A percentile compares a stretch with the other conserved stretches of the same genome.
Conservation (phyloP, 2,888 invertebrate species). For the Drosophila affinis region DNA sequence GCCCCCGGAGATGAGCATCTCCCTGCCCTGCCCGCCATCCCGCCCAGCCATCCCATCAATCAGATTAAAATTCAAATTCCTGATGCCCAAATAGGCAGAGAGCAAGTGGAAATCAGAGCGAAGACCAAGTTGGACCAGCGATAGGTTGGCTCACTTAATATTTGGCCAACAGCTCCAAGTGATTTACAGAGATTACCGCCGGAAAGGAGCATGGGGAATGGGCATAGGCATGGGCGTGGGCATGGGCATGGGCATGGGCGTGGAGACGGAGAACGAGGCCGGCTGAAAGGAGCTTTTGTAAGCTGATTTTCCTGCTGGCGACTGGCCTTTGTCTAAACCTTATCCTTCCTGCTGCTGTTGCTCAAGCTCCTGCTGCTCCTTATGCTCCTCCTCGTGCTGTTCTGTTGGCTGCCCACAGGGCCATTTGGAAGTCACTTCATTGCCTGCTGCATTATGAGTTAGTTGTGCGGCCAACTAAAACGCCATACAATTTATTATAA, state of each 20-base stretch:
- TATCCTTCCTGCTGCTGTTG: constrained; percentile 9
- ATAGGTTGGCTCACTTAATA: constrained; percentile 35
- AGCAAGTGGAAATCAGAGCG: constrained; percentile 12
- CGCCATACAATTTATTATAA: constrained; percentile 64
- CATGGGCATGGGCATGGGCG: no score
- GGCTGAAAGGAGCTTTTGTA: constrained; percentile 41
- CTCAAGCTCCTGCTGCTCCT: no score
- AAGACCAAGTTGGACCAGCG: constrained; percentile 4
- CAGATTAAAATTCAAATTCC: constrained; percentile 46
- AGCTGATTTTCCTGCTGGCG: constrained; percentile 48
- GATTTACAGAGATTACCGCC: constrained; percentile 44
- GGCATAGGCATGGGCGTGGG: not conserved
- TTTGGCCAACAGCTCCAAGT: constrained; percentile 45
- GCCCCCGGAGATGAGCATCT: constrained; percentile 5
- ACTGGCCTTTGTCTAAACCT: constrained; percentile 42
- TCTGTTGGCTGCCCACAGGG: constrained; percentile 13
- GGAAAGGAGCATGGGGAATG: constrained; percentile 14
- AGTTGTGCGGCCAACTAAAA: constrained; percentile 45
- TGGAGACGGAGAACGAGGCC: not conserved
- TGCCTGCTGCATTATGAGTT: constrained; percentile 58
- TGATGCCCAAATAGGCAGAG: constrained; percentile 18
- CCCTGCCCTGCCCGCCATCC: not conserved
- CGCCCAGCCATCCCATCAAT: constrained; percentile 30
- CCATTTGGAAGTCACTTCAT: constrained; percentile 49
- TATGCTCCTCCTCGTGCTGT: constrained; percentile 23